Evolutionary conservation across 2,113 vertebrate genomes (phyloP).

Genomic region (Coptodon rendalli): DNA sequence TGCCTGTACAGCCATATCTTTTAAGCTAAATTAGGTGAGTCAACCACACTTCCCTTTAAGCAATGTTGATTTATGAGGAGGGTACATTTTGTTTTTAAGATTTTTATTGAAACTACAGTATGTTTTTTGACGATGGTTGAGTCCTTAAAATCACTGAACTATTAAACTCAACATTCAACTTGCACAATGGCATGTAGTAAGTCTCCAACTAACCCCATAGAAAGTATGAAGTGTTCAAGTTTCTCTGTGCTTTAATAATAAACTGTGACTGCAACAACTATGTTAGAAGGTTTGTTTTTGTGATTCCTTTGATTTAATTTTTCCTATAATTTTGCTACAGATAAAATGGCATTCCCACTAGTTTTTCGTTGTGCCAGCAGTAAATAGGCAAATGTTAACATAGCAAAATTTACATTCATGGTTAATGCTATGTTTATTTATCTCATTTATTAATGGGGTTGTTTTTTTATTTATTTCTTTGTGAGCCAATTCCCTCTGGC

Average conservation of each 20-base stretch:
- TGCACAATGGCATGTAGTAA: neutral
- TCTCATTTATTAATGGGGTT: neutral
- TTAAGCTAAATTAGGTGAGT: neutral
- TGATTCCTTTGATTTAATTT: fast-evolving
- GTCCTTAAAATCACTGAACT: neutral
- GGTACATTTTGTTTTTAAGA: neutral
- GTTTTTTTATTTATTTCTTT: neutral
- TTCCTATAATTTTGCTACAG: neutral
- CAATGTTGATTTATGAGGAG: neutral
- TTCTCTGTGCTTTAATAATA: neutral
- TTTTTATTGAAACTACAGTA: neutral
- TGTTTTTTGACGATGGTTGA: neutral
- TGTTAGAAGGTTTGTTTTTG: neutral
- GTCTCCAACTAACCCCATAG: neutral
- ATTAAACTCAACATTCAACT: neutral
- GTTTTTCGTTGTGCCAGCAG: neutral
- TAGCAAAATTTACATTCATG: neutral
- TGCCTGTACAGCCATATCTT: neutral
- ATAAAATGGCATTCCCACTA: neutral
- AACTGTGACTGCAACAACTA: neutral
- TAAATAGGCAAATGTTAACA: neutral
- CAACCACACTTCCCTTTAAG: neutral
- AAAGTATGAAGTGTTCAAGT: neutral
- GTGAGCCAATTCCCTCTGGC: neutral
- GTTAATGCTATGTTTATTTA: neutral